These are phyloP conservation scores for Patella depressa DNA, from an alignment of 2,888 invertebrate genomes.

Conservation along the genomic window DNA sequence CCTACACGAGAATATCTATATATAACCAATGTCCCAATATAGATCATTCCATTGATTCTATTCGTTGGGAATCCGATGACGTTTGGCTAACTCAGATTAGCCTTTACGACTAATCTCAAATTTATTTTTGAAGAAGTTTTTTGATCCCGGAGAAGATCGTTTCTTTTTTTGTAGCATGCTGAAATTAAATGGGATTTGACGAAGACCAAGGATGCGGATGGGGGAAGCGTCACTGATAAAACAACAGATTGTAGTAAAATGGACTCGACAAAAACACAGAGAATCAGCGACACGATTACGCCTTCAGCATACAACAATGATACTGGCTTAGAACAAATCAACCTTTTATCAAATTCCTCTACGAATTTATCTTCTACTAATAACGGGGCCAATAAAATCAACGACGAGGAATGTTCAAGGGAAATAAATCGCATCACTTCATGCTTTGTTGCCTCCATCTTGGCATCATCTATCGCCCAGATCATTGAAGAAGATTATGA, in stretches of 20 bases:
- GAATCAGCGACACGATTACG: not conserved
- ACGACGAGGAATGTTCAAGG: constrained; percentile 34
- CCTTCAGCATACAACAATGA: not conserved
- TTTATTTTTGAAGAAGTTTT: too few species aligned
- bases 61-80: too few species aligned
- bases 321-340: not conserved
- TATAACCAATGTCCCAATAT: too few species aligned
- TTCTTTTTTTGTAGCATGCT: constrained; percentile 23
- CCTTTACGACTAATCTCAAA: too few species aligned
- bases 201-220: constrained; percentile 13
- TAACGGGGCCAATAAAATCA: too few species aligned
- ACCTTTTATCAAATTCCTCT: not conserved
- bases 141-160: not conserved
- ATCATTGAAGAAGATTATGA: constrained; percentile 35
- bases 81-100: too few species aligned
- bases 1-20: too few species aligned
- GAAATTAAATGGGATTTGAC: constrained; percentile 38
- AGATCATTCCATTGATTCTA: too few species aligned
- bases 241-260: not conserved
- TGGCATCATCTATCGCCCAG: constrained; percentile 44
- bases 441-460: constrained; percentile 43
- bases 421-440: constrained; percentile 38
- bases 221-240: not conserved
- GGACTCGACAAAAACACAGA: not conserved
- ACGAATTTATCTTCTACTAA: not conserved